Evolutionary conservation across 35 echinoderm and acorn worm species (phyloP).

Genomic region (Lytechinus pictus): DNA sequence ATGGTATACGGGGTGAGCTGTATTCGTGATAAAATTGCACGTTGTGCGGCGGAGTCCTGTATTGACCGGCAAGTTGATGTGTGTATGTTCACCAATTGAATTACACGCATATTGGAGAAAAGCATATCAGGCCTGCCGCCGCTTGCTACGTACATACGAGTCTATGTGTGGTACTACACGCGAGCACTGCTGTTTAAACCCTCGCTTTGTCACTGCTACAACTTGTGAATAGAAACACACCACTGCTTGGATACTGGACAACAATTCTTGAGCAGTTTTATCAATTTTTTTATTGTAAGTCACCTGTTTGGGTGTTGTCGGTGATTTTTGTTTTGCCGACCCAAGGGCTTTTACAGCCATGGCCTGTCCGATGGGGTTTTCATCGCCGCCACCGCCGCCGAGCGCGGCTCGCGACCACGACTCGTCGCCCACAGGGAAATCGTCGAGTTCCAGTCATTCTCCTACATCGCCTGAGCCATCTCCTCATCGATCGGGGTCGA

Average conservation of each 20-base stretch:
- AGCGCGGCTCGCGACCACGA: neutral
- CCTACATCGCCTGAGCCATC: constrained; percentile 66
- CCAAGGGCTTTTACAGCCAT: neutral
- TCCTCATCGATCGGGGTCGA: constrained; percentile 71
- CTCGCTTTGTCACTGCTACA: neutral
- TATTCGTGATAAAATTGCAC: constrained; percentile 12
- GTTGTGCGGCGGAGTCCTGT: neutral
- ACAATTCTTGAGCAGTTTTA: neutral
- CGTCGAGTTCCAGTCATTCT: constrained; percentile 65
- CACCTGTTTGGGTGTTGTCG: neutral
- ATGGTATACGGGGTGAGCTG: neutral
- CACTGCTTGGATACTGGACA: neutral
- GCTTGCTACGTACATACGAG: constrained; percentile 8
- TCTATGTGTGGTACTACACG: constrained; percentile 38
- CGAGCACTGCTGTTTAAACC: neutral
- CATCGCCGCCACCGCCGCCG: neutral
- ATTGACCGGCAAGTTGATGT: neutral
- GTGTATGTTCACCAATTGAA: constrained; percentile 24
- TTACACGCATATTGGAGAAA: constrained; percentile 34
- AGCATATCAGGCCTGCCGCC: constrained; percentile 9
- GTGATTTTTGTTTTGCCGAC: neutral
- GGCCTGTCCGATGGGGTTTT: constrained; percentile 39
- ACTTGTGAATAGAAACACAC: neutral
- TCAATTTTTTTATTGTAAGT: neutral
- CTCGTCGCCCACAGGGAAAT: constrained; percentile 57